These are phyloP conservation scores for Bombus soroeensis DNA, from an alignment of 1,140 invertebrate species.

Conservation along the genomic window DNA sequence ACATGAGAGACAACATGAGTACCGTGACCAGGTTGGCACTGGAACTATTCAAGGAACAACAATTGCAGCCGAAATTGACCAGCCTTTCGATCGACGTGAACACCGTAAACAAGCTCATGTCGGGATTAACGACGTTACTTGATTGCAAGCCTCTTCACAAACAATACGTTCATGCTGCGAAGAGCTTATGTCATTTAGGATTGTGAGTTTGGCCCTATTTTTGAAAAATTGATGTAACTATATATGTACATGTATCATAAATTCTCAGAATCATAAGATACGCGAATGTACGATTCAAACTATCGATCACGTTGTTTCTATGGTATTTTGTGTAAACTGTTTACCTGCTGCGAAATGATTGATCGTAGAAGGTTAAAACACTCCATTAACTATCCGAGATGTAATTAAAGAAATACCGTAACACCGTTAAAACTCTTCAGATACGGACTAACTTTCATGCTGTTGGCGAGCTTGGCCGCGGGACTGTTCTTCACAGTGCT, in stretches of 20 bases:
- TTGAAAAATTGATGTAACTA: not conserved
- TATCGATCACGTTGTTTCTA: too few relatives aligned
- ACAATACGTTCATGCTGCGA: conserved; percentile 89
- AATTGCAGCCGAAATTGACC: conserved; percentile 87
- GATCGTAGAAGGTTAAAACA: not conserved
- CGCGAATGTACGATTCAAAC: too few relatives aligned
- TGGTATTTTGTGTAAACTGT: not conserved
- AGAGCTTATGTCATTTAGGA: conserved; percentile 91
- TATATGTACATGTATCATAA: too few relatives aligned
- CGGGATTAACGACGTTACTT: conserved; percentile 87
- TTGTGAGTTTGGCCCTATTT: conserved; percentile 83
- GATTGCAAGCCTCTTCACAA: conserved; percentile 91
- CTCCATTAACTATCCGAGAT: not conserved
- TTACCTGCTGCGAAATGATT: not conserved
- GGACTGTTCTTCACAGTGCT: conserved; percentile 95
- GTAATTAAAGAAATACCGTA: not conserved
- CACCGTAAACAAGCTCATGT: conserved; percentile 85
- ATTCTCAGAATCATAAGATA: too few relatives aligned
- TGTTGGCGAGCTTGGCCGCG: conserved; percentile 91
- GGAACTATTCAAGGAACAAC: conserved; percentile 85
- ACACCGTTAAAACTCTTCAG: conserved; percentile 68
- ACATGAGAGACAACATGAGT: conserved; percentile 87
- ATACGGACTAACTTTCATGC: conserved; percentile 91
- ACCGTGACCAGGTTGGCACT: conserved; percentile 85
- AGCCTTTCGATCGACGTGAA: conserved; percentile 89